Base-by-base conservation (phyloP, 1,140 invertebrate genomes). In the Drosophila saltans region DNA sequence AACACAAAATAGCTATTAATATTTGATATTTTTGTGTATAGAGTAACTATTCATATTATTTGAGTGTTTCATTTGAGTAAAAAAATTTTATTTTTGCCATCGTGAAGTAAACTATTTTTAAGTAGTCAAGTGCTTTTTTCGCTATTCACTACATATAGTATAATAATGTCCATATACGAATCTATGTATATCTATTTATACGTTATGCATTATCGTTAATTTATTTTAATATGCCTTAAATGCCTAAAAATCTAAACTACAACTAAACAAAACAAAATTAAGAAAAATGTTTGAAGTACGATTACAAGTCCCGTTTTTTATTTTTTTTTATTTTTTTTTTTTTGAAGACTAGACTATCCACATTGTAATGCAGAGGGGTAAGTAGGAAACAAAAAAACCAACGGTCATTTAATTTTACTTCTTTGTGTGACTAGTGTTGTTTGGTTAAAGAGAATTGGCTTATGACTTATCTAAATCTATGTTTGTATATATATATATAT, bases 261-360 rank as follows among this genome's bases (percentile, higher is more conserved):
- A 30, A 75, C 69, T 75, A 41, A 69, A 75, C 72, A 75, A 75
- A 75, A 75, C 48, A 62, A 69, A 59, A 59, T 36, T 36, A 75
- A 73, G 36, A 60, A 52, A 48, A 48, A 2, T 24, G 2, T 48
- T 21, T n/a, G 11, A 45, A 16, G n/a, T 58, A 28, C 10, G 28
- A 59, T 59, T 39, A 9, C 28, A 58, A 33, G 30, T n/a, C n/a
- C 16, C 11, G 28, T 30, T 16, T 16, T 30, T 58, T 28, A 24
- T 52, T 63, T 61, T 43, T 28, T 33, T 85, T 84, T 74, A 69
- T n/a, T 16, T 16, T 16, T 16, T 16, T 16, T 88, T 80, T 83
- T 77, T 81, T 81, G 72, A 79, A 82, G 82, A 86, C 75, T 86
- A 86, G 79, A 88, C 80, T 88, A 83, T 89, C 88, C 72, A 86